Evolutionary conservation across 2,113 vertebrate genomes (phyloP).

Genomic region (Chroicocephalus ridibundus): DNA sequence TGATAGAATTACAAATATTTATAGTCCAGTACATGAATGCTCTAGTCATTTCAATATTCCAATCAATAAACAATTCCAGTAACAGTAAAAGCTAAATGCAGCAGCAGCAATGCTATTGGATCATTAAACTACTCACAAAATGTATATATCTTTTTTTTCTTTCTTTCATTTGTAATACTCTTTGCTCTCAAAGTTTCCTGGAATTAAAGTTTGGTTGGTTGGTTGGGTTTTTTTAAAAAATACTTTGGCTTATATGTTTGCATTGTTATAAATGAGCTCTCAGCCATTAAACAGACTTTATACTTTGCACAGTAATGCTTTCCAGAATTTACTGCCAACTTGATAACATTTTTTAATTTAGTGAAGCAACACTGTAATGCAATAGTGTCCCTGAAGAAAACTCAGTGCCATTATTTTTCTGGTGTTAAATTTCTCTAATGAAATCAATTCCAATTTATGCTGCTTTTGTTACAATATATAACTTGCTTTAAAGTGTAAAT

Average conservation of each 20-base stretch:
- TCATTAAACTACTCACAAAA: conserved; percentile 22
- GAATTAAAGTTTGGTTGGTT: background rate
- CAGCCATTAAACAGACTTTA: conserved; percentile 44
- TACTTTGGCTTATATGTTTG: conserved; percentile 8
- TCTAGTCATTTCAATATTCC: background rate
- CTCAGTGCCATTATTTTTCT: conserved; percentile 47
- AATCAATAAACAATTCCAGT: conserved; percentile 24
- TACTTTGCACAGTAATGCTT: conserved; percentile 16
- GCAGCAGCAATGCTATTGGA: background rate
- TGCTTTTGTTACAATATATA: conserved; percentile 44
- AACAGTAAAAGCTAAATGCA: background rate
- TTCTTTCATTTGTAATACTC: background rate
- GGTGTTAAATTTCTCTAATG: conserved; percentile 59
- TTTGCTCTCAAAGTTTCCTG: background rate
- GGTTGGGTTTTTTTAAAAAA: background rate
- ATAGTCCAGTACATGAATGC: background rate
- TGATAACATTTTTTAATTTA: conserved; percentile 71
- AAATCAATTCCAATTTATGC: conserved; percentile 61
- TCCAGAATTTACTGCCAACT: conserved; percentile 63
- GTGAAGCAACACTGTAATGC: conserved; percentile 55
- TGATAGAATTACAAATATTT: background rate
- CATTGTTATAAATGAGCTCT: background rate
- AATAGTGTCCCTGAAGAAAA: conserved; percentile 51
- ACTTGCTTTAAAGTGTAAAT: conserved; percentile 30
- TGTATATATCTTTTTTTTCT: background rate